phyloP scores from a whole-genome alignment of 1,140 invertebrate genomes.

The Sinonovacula constricta region DNA sequence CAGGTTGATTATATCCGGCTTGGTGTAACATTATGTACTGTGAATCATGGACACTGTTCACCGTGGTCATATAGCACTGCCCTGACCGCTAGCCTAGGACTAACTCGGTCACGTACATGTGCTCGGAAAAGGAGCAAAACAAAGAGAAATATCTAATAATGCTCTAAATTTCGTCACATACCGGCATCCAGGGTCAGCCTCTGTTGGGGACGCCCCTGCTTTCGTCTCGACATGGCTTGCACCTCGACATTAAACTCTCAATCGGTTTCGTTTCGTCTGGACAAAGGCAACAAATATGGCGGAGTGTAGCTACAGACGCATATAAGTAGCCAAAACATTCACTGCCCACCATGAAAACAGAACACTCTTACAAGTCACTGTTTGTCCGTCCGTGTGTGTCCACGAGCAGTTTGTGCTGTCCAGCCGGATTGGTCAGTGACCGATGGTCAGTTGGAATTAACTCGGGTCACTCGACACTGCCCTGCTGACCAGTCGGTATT shows the following conservation, averaged over 20 bases:
- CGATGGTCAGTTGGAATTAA: slow-evolving; percentile 18
- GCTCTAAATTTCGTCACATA: slow-evolving; percentile 57
- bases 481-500: slow-evolving; percentile 37
- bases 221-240: slow-evolving; percentile 73
- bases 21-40: no score
- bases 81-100: no score
- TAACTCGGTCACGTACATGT: background rate
- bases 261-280: slow-evolving; percentile 63
- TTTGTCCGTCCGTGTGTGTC: background rate
- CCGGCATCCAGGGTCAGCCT: slow-evolving; percentile 71
- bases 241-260: slow-evolving; percentile 69
- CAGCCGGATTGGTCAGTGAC: slow-evolving; percentile 39
- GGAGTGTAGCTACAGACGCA: slow-evolving; percentile 63
- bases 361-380: no score
- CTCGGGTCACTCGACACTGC: slow-evolving; percentile 29
- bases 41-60: no score
- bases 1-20: no score
- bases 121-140: background rate
- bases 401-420: background rate
- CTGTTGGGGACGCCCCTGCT: slow-evolving; percentile 75
- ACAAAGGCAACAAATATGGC: slow-evolving; percentile 77
- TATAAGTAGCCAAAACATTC: slow-evolving; percentile 50
- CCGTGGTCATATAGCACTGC: no score
- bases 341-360: slow-evolving; percentile 18
- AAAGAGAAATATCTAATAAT: background rate